phyloP scores from a whole-genome alignment of 2,797 vertebrate species.

The Sebastes minor region DNA sequence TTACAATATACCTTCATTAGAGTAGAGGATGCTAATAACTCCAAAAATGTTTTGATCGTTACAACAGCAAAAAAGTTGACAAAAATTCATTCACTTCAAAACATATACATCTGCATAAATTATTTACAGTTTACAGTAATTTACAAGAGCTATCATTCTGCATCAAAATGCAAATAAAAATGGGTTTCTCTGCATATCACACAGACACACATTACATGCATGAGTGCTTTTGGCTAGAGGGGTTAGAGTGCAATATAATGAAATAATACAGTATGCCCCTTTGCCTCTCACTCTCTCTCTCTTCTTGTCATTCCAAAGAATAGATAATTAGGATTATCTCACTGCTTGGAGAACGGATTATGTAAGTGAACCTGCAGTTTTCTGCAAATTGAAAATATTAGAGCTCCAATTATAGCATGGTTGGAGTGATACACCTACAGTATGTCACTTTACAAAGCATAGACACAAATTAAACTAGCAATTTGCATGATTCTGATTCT shows the following conservation, averaged over 20 bases:
- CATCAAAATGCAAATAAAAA: background rate
- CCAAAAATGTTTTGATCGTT: background rate
- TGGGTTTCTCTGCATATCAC: background rate
- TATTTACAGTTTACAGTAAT: background rate
- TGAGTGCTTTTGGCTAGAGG: constrained; percentile 7
- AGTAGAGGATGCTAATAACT: background rate
- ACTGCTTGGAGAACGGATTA: background rate
- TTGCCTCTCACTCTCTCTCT: background rate
- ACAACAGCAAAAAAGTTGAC: background rate
- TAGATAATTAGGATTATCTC: constrained; percentile 10
- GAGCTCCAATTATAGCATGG: background rate
- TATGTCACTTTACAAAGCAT: background rate
- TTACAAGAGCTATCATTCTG: background rate
- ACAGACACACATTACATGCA: constrained; percentile 3
- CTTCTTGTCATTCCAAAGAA: constrained; percentile 1
- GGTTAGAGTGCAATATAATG: constrained; percentile 33
- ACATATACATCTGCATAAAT: background rate
- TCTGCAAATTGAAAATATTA: background rate
- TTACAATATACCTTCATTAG: background rate
- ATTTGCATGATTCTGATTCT: background rate
- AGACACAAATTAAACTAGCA: background rate
- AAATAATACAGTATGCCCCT: constrained; percentile 14
- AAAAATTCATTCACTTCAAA: background rate
- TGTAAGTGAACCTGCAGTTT: constrained; percentile 6
- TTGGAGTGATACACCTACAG: background rate